These are phyloP conservation scores for Cydia fagiglandana DNA, from an alignment of 1,140 invertebrate genomes.

Conservation along the genomic window DNA sequence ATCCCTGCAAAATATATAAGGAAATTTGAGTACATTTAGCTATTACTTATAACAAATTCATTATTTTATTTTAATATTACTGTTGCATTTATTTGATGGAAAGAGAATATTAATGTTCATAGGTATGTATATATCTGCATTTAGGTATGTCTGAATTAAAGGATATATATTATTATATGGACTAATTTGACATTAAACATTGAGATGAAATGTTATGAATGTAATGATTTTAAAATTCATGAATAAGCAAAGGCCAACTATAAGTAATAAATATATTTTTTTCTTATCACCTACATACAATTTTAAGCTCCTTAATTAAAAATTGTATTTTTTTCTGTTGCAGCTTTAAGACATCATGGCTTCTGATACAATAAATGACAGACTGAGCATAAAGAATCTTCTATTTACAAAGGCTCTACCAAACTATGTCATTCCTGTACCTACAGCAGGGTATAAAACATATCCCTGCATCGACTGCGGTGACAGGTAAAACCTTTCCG, in stretches of 20 bases:
- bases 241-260: too few species aligned
- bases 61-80: too few species aligned
- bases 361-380: constrained; percentile 46
- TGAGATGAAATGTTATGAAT: neutral
- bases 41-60: too few species aligned
- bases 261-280: too few species aligned
- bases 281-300: too few species aligned
- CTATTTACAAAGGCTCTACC: constrained; percentile 65
- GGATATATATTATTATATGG: neutral
- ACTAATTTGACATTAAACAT: neutral
- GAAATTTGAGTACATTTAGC: neutral
- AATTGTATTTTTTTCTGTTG: neutral
- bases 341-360: constrained; percentile 33
- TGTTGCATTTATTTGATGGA: too few species aligned
- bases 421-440: constrained; percentile 53
- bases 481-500: constrained; percentile 60
- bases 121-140: neutral
- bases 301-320: too few species aligned
- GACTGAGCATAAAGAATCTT: constrained; percentile 61
- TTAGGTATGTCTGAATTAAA: neutral
- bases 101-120: too few species aligned
- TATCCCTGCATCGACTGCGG: constrained; percentile 69
- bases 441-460: constrained; percentile 56
- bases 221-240: neutral
- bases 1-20: neutral